Percentiles rank a stretch among this genome's conserved stretches.
Evolutionary conservation across 2,888 invertebrate species (phyloP).

Genomic region (Zygogramma bicolorata): DNA sequence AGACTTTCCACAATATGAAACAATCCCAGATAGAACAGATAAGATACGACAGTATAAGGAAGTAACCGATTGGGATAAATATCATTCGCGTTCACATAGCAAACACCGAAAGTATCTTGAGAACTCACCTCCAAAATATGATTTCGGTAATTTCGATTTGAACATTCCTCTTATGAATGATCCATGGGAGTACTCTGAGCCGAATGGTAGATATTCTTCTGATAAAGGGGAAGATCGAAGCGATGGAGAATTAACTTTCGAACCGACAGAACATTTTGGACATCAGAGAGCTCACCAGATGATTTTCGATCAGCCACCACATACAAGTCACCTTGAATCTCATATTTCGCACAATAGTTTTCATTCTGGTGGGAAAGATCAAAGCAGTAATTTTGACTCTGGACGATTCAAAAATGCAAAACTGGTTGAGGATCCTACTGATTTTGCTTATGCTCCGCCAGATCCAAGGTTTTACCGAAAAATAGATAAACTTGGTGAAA

Average conservation of each 20-base stretch:
- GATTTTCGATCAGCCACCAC: conserved; percentile 20
- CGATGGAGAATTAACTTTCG: neutral
- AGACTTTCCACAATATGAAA: conserved; percentile 36
- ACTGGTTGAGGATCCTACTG: conserved; percentile 56
- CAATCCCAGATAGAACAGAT: conserved; percentile 21
- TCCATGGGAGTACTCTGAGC: conserved; percentile 43
- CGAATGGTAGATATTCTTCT: conserved; percentile 51
- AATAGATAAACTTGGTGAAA: conserved; percentile 14
- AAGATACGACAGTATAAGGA: conserved; percentile 26
- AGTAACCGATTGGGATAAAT: conserved; percentile 38
- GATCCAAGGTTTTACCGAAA: conserved; percentile 63
- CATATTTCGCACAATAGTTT: conserved; percentile 15
- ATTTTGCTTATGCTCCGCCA: conserved; percentile 64
- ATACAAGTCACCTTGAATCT: neutral
- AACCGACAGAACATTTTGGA: conserved; percentile 17
- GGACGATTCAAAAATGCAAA: conserved; percentile 46
- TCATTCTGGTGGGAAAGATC: conserved; percentile 17
- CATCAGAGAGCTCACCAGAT: neutral
- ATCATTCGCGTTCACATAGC: conserved; percentile 28
- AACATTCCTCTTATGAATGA: conserved; percentile 35
- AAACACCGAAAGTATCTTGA: conserved; percentile 34
- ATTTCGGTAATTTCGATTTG: conserved; percentile 24
- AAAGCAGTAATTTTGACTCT: conserved; percentile 40
- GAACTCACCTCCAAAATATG: conserved; percentile 31
- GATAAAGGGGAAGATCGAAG: conserved; percentile 28